These are phyloP conservation scores for Macrosoma leucophasiata DNA, from an alignment of 2,888 invertebrate species.

Conservation along the genomic window DNA sequence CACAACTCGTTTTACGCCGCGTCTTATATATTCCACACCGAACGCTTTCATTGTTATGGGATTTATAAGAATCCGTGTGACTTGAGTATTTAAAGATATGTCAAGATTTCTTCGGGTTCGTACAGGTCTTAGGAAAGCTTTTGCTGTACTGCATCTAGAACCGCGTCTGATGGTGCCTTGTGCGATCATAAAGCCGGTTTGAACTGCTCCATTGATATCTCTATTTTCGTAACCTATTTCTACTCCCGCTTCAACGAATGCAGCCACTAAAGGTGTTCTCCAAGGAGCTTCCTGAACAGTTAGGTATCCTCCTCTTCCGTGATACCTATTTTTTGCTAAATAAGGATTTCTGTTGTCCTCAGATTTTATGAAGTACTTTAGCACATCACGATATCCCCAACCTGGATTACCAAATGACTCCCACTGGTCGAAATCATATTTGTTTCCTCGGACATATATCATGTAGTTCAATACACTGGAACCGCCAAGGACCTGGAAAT, in stretches of 20 bases:
- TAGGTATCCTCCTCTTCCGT: constrained; percentile 82
- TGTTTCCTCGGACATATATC: constrained; percentile 91
- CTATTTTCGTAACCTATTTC: constrained; percentile 90
- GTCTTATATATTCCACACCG: constrained; percentile 86
- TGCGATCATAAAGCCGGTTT: constrained; percentile 88
- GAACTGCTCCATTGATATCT: constrained; percentile 87
- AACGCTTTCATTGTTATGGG: constrained; percentile 83
- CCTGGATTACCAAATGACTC: constrained; percentile 89
- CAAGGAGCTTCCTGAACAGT: constrained; percentile 91
- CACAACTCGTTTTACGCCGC: constrained; percentile 81
- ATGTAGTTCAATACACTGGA: constrained; percentile 92
- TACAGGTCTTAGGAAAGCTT: constrained; percentile 89
- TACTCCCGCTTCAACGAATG: constrained; percentile 87
- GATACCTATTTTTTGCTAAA: constrained; percentile 80
- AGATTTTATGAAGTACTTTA: constrained; percentile 92
- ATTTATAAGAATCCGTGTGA: constrained; percentile 84
- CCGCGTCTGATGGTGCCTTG: constrained; percentile 87
- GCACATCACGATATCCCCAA: constrained; percentile 89
- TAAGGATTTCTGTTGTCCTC: constrained; percentile 93
- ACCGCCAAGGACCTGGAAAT: constrained; percentile 85
- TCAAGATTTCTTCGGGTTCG: constrained; percentile 86
- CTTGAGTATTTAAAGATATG: constrained; percentile 86
- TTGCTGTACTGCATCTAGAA: constrained; percentile 89
- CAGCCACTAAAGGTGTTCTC: constrained; percentile 87
- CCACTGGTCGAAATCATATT: constrained; percentile 92